phyloP scores from a whole-genome alignment of 2,888 invertebrate species.

The Sepiola atlantica region DNA sequence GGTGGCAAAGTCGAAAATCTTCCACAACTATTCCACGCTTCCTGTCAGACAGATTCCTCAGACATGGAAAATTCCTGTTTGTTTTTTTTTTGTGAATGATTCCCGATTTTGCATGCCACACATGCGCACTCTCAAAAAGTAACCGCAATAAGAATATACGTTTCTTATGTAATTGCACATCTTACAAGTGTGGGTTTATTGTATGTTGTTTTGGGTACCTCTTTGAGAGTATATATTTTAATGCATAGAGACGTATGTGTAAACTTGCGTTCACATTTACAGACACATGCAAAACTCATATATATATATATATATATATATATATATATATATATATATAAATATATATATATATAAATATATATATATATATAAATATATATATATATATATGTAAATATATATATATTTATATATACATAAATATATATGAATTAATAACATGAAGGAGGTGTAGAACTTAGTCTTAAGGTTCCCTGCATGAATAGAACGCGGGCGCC shows the following conservation, averaged over 20 bases:
- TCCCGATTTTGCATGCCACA: not conserved
- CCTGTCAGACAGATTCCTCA: not conserved
- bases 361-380: not conserved
- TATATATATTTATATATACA: too few species aligned
- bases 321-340: not conserved
- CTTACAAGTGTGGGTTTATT: not conserved
- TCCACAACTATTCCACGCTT: conserved; percentile 32
- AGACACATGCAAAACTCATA: not conserved
- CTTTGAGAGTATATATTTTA: too few species aligned
- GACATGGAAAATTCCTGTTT: not conserved
- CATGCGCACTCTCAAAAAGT: not conserved
- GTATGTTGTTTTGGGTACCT: not conserved
- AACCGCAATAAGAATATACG: not conserved
- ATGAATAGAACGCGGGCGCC: too few species aligned
- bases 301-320: not conserved
- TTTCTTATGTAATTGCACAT: not conserved
- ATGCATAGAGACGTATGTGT: too few species aligned
- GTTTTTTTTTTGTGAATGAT: not conserved
- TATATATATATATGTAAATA: not conserved
- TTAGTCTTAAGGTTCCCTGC: too few species aligned
- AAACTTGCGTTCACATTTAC: not conserved
- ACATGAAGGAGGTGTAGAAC: too few species aligned
- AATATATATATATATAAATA: not conserved
- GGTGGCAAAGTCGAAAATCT: not conserved
- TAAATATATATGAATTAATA: too few species aligned